Conservation (phyloP, 35 echinoderm and acorn worm species). For the Ophioderma brevispina region DNA sequence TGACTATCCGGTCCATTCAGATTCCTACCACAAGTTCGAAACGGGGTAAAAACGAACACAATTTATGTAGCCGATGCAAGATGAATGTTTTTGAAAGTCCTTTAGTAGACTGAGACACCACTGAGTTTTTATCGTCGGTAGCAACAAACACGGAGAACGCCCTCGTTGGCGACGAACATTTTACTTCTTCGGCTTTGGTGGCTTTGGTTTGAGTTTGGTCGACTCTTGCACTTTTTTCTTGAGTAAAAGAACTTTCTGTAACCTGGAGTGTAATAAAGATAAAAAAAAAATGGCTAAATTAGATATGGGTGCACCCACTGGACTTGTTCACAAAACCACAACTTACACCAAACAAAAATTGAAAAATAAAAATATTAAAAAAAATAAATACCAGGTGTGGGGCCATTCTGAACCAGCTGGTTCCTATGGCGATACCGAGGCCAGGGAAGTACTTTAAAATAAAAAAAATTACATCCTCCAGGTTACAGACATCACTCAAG, state of each 20-base stretch:
- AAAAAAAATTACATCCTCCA: neutral
- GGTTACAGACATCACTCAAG: neutral
- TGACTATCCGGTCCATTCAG: neutral
- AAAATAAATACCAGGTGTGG: neutral
- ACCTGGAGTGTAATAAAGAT: neutral
- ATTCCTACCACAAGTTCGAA: neutral
- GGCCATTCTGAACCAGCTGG: neutral
- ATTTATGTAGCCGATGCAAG: neutral
- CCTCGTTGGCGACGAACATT: neutral
- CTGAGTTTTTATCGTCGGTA: too few relatives aligned
- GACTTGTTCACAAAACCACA: neutral
- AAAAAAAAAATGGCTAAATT: neutral
- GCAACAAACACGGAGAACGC: neutral
- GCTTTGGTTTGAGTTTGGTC: neutral
- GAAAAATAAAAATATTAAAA: neutral
- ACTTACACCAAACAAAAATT: neutral
- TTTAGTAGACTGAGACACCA: neutral
- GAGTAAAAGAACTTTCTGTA: conserved; percentile 9
- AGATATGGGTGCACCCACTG: neutral
- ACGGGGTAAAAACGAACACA: neutral
- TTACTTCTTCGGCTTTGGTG: conserved; percentile 8
- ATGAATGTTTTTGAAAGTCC: neutral
- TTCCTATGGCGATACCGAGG: neutral
- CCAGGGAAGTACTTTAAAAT: neutral
- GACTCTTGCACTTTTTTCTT: conserved; percentile 5